phyloP scores from a whole-genome alignment of 2,888 invertebrate species.

The Hydrotaea diabolus region DNA sequence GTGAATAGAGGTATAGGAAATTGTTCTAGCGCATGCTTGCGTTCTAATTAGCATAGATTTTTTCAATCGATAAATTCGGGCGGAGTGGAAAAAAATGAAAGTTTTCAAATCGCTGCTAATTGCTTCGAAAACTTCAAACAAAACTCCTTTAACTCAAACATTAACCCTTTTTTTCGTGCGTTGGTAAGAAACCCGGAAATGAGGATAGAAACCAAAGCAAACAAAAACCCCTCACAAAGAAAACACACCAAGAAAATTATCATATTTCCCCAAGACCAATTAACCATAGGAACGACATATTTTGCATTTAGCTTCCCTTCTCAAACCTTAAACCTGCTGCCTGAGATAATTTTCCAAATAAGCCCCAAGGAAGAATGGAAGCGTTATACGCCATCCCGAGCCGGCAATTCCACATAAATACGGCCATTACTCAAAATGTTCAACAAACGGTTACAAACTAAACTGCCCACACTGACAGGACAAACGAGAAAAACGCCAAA shows the following conservation, averaged over 20 bases:
- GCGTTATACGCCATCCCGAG: neutral
- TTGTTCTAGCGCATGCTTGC: too few relatives aligned
- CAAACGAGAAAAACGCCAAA: neutral
- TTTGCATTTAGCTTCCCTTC: neutral
- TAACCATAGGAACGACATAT: slow-evolving; percentile 9
- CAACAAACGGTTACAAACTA: neutral
- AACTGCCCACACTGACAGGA: neutral
- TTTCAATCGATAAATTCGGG: neutral
- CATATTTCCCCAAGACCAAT: slow-evolving; percentile 44
- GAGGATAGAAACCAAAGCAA: neutral
- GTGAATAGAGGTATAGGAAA: neutral
- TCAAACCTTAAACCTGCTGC: too few relatives aligned
- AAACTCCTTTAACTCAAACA: slow-evolving; percentile 11
- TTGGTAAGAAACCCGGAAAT: neutral
- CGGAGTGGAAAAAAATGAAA: neutral
- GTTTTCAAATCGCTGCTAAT: slow-evolving; percentile 29
- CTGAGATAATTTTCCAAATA: neutral
- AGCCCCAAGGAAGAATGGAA: neutral
- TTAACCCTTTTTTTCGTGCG: slow-evolving; percentile 2
- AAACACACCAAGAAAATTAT: slow-evolving; percentile 36
- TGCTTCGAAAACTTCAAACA: slow-evolving; percentile 25
- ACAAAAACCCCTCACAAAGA: neutral
- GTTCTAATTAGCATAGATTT: neutral
- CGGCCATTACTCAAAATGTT: slow-evolving; percentile 26
- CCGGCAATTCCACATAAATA: slow-evolving; percentile 37